These are phyloP conservation scores for Macrosoma leucophasiata DNA, from an alignment of 2,888 invertebrate genomes.

Conservation along the genomic window DNA sequence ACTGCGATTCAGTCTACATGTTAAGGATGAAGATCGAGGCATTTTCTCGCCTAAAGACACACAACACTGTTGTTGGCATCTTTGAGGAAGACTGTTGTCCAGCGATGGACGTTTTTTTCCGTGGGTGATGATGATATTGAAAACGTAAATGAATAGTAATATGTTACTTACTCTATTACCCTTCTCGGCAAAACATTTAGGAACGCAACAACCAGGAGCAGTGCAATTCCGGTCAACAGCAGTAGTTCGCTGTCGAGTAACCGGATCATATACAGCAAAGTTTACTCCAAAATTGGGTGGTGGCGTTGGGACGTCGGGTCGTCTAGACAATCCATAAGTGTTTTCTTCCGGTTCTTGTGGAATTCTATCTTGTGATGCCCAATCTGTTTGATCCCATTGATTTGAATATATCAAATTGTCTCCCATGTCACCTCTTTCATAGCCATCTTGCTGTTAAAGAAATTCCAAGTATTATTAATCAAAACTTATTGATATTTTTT, in stretches of 20 bases:
- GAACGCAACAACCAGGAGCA: conserved; percentile 82
- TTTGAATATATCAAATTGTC: conserved; percentile 30
- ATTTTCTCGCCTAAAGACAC: no score
- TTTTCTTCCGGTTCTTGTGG: conserved; percentile 8
- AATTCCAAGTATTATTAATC: no score
- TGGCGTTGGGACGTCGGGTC: conserved; percentile 3
- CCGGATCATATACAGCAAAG: conserved; percentile 54
- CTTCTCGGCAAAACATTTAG: conserved; percentile 93
- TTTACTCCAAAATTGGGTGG: conserved; percentile 35
- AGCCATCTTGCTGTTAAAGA: conserved; percentile 34
- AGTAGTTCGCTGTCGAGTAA: conserved; percentile 55
- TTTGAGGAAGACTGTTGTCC: no score
- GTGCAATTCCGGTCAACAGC: conserved; percentile 76
- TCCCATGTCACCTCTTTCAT: conserved; percentile 30
- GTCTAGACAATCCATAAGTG: conserved; percentile 1
- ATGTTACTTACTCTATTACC: conserved; percentile 82
- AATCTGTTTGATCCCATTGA: conserved; percentile 26
- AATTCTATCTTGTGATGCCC: conserved; percentile 19
- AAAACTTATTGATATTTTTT: no score
- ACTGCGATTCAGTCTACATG: no score
- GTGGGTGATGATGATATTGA: no score
- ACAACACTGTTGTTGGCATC: no score
- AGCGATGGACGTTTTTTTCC: no score
- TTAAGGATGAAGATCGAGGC: no score
- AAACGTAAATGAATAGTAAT: no score